These are phyloP conservation scores for Sycophila texana DNA, from an alignment of 2,888 invertebrate genomes.

Conservation along the genomic window DNA sequence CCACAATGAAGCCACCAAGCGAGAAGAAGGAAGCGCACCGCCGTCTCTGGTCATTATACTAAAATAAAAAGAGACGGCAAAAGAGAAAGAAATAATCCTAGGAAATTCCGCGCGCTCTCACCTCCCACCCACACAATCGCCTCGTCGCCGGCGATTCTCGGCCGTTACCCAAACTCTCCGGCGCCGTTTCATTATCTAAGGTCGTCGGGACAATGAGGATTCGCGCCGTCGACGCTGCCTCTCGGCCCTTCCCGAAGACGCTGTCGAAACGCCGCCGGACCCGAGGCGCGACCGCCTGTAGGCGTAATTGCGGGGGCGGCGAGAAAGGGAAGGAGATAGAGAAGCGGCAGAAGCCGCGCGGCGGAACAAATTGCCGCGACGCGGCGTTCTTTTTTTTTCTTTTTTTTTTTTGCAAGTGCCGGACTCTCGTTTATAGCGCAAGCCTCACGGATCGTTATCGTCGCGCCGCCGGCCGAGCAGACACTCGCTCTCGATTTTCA, in stretches of 20 bases:
- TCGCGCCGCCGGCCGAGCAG: slow-evolving; percentile 1
- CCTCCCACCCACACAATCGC: background rate
- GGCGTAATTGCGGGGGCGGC: slow-evolving; percentile 34
- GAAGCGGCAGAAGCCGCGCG: slow-evolving; percentile 37
- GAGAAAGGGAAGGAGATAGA: background rate
- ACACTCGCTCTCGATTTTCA: slow-evolving; percentile 17
- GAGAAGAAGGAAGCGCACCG: background rate
- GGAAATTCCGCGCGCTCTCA: slow-evolving; percentile 11
- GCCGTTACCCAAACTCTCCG: background rate
- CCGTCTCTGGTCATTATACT: background rate
- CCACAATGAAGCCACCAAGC: background rate
- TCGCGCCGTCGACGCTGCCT: background rate
- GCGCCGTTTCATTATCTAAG: slow-evolving; percentile 21
- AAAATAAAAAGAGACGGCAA: background rate
- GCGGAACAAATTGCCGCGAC: slow-evolving; percentile 54
- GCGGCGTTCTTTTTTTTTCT: slow-evolving; percentile 36
- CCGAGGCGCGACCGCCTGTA: background rate
- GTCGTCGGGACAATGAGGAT: slow-evolving; percentile 1
- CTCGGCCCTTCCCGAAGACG: background rate
- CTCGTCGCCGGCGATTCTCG: background rate
- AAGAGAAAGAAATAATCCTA: slow-evolving; percentile 16
- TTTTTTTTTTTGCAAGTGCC: slow-evolving; percentile 46
- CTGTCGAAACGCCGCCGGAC: background rate
- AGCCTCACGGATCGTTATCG: slow-evolving; percentile 17
- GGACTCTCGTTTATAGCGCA: background rate